Evolutionary conservation across 1,140 invertebrate genomes (phyloP).

Genomic region (Rhyacophila brunnea): DNA sequence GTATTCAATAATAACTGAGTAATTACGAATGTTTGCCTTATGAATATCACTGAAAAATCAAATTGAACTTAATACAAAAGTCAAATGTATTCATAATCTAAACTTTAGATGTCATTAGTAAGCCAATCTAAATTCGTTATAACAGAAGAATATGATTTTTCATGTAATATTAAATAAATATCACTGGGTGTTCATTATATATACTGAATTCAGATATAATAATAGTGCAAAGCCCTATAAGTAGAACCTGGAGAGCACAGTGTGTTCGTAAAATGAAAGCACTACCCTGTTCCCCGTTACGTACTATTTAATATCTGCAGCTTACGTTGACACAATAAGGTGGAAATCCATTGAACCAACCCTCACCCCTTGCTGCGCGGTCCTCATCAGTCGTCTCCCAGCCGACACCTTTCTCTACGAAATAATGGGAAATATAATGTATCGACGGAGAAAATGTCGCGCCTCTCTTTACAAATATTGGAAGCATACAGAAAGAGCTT

Average conservation of each 20-base stretch:
- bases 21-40: too few species aligned
- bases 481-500: background rate
- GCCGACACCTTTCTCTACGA: slow-evolving; percentile 18
- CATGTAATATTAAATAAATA: too few species aligned
- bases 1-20: too few species aligned
- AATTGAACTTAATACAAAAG: too few species aligned
- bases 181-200: too few species aligned
- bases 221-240: too few species aligned
- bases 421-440: slow-evolving; percentile 29
- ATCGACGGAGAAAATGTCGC: slow-evolving; percentile 26
- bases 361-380: slow-evolving; percentile 15
- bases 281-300: background rate
- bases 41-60: too few species aligned
- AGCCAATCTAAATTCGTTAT: too few species aligned
- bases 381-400: background rate
- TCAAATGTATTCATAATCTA: too few species aligned
- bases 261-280: background rate
- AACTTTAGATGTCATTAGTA: too few species aligned
- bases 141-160: too few species aligned
- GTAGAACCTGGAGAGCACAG: background rate
- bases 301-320: slow-evolving; percentile 30
- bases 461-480: slow-evolving; percentile 23
- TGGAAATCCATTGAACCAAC: slow-evolving; percentile 12
- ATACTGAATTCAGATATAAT: background rate
- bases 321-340: slow-evolving; percentile 11